These are phyloP conservation scores for Thereva nobilitata DNA, from an alignment of 2,888 invertebrate genomes.

Conservation along the genomic window DNA sequence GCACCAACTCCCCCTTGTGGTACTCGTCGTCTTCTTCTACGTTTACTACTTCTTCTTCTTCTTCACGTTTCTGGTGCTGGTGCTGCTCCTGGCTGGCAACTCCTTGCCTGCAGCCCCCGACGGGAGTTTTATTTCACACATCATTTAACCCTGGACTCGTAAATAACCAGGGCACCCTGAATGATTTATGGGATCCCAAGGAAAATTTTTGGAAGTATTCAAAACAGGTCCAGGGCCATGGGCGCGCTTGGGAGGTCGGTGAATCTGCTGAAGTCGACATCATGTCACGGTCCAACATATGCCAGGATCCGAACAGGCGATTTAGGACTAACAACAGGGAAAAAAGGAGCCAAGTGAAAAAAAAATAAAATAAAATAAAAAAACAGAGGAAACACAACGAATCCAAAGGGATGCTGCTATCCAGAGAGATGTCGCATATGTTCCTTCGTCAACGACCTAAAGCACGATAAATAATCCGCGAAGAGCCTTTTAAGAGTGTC, in stretches of 20 bases:
- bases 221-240: conserved; percentile 6
- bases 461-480: conserved; percentile 19
- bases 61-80: background rate
- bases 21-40: too few relatives aligned
- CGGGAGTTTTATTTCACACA: conserved; percentile 27
- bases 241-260: conserved; percentile 5
- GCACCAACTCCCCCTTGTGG: too few relatives aligned
- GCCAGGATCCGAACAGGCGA: conserved; percentile 18
- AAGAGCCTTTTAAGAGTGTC: conserved; percentile 22
- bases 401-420: background rate
- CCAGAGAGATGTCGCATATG: conserved; percentile 15
- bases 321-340: conserved; percentile 2
- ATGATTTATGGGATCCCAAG: conserved; percentile 24
- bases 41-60: background rate
- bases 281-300: conserved; percentile 25
- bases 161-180: conserved; percentile 19
- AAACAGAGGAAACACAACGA: background rate
- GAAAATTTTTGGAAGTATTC: conserved; percentile 22
- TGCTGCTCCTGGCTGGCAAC: background rate
- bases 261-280: conserved; percentile 11
- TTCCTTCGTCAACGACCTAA: conserved; percentile 10
- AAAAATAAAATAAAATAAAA: background rate
- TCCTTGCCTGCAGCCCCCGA: background rate
- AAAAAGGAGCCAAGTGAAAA: background rate
- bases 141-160: conserved; percentile 29